Conservation (phyloP, 2,797 vertebrate species). For the Macrochelys suwanniensis region DNA sequence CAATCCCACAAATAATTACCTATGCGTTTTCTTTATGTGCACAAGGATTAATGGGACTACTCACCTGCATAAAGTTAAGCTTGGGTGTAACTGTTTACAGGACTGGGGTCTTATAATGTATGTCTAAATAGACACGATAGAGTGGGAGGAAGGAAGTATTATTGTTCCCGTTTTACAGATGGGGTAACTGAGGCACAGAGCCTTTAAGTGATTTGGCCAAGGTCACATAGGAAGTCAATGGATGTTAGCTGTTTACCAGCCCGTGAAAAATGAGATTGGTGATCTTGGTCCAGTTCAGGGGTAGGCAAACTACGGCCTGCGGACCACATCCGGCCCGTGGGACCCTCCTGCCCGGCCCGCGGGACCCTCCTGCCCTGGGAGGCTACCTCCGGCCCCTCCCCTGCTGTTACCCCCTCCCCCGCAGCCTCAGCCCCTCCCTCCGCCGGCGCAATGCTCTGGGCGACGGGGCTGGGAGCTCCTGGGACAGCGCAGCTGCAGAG, state of each 20-base stretch:
- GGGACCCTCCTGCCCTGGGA: no score
- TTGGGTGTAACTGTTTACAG: background rate
- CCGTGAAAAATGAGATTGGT: background rate
- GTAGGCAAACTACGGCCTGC: no score
- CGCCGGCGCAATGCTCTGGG: no score
- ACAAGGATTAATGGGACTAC: background rate
- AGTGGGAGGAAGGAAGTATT: background rate
- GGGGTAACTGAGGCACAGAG: background rate
- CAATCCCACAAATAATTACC: background rate
- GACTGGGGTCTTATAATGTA: background rate
- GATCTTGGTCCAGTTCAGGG: background rate
- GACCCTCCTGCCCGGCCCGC: no score
- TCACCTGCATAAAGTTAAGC: background rate
- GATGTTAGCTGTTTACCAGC: background rate
- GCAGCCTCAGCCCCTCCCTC: no score
- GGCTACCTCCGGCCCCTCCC: no score
- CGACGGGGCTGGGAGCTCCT: no score
- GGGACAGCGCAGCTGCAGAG: no score
- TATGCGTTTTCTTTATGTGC: background rate
- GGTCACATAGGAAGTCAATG: background rate
- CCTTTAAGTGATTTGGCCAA: background rate
- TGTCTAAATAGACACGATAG: background rate
- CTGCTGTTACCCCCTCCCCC: no score
- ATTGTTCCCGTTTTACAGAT: background rate
- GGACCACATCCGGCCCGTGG: no score